A percentile compares a stretch with the other conserved stretches of the same genome.
Evolutionary conservation across 2,888 invertebrate genomes (phyloP).

Genomic region (Drosophila setosimentum): DNA sequence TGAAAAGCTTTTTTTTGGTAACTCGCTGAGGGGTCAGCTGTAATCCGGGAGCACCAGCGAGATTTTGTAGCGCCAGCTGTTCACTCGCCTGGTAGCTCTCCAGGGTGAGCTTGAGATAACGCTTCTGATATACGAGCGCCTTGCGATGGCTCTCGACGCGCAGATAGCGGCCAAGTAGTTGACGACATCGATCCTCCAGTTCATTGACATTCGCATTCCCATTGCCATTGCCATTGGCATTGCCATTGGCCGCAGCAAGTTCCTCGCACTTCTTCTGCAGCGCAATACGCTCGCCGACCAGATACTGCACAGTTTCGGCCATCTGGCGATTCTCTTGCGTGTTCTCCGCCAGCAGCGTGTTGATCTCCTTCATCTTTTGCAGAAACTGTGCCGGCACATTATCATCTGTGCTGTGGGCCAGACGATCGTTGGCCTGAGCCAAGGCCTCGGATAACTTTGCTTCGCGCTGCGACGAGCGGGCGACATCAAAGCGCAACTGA

Average conservation of each 20-base stretch:
- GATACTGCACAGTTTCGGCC: conserved; percentile 85
- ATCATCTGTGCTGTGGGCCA: conserved; percentile 72
- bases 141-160: conserved; percentile 94
- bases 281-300: conserved; percentile 86
- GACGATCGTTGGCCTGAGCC: conserved; percentile 76
- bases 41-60: conserved; percentile 32
- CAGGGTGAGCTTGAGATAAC: conserved; percentile 91
- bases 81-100: conserved; percentile 85
- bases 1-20: conserved; percentile 82
- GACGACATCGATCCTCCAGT: conserved; percentile 86
- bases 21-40: conserved; percentile 45
- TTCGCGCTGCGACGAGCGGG: conserved; percentile 84
- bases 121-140: conserved; percentile 95
- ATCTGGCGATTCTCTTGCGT: conserved; percentile 86
- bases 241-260: conserved; percentile 69
- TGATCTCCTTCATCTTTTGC: conserved; percentile 86
- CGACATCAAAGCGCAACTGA: conserved; percentile 83
- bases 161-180: conserved; percentile 89
- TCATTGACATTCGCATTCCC: conserved; percentile 66
- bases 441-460: conserved; percentile 83
- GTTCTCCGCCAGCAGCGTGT: conserved; percentile 85
- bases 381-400: conserved; percentile 84
- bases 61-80: conserved; percentile 74
- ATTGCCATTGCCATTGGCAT: conserved; percentile 42
- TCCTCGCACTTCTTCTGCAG: conserved; percentile 86